phyloP scores from a whole-genome alignment of 2,888 invertebrate species.

The Carpatolechia fugitivella region DNA sequence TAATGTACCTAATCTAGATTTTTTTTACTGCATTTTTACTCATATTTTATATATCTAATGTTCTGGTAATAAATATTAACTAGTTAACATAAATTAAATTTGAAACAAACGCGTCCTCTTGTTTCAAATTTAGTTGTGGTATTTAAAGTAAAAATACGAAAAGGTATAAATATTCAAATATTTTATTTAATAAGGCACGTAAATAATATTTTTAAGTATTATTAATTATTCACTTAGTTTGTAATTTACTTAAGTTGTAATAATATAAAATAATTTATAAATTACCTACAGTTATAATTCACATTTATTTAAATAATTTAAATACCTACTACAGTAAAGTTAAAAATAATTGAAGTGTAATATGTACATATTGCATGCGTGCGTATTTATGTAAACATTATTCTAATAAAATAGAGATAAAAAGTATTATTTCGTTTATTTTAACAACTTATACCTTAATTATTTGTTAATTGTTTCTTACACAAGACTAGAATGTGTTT shows the following conservation, averaged over 20 bases:
- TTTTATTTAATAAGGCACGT: too few relatives aligned
- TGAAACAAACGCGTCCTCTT: slow-evolving; percentile 73
- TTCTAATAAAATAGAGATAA: neutral
- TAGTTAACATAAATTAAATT: slow-evolving; percentile 28
- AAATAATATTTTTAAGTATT: slow-evolving; percentile 4
- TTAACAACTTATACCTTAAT: too few relatives aligned
- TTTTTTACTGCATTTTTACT: slow-evolving; percentile 67
- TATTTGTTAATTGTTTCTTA: too few relatives aligned
- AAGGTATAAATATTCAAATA: neutral
- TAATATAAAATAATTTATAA: too few relatives aligned
- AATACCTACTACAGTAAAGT: too few relatives aligned
- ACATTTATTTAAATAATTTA: too few relatives aligned
- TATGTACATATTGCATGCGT: slow-evolving; percentile 49
- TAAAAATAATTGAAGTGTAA: slow-evolving; percentile 25
- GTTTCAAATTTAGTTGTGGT: slow-evolving; percentile 46
- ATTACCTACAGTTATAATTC: too few relatives aligned
- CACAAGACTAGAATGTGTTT: too few relatives aligned
- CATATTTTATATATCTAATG: slow-evolving; percentile 21
- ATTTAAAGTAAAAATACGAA: too few relatives aligned
- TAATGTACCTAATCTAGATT: neutral
- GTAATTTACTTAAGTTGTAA: too few relatives aligned
- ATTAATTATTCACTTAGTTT: too few relatives aligned
- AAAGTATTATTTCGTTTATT: neutral
- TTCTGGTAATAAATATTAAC: neutral
- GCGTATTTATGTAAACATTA: neutral